Base-by-base conservation (phyloP, 2,888 invertebrate species). In the Nemapogon koenigi region DNA sequence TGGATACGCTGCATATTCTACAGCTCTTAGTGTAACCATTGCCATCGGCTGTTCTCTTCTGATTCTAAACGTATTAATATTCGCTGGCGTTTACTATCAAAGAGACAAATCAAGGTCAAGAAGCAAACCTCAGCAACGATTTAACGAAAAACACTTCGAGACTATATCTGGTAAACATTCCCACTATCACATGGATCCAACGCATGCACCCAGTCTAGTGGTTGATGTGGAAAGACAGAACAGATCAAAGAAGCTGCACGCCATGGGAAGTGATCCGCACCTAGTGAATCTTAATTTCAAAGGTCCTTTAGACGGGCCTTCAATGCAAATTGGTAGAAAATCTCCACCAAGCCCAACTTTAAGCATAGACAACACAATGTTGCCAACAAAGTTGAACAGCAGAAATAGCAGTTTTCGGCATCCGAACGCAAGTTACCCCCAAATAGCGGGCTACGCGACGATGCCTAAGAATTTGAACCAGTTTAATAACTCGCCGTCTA, bases 21-120 rank as follows among this genome's bases (percentile, higher is more conserved):
- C 89, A 0, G 89, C 89, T 1, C 66, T 90, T 22, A 87, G 88
- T 53, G 88, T 90, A 1, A 90, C 90, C 2, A 89, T 91, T 43
- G 90, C 90, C 10, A 89, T 91, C 35, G 91, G 91, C 6, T 90
- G 91, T 57, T 89, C 90, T 0, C 69, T 93, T 38, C 78, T 92
- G 36, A 89, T 91, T 48, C 75, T 92, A 18, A 92, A 92, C 67
- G 88, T 91, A 36, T 72, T 92, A 28, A 90, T 92, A 53, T 91
- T 91, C 58, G 91, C 90, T 36, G 90, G 90, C 2, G 89, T 92
- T 6, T 92, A 91, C 63, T 91, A 91, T 60, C 91, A 92, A 60
- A 62, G 87, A 37, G 88, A 88, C 53, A 89, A 90, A 66, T 88
- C 89, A 35, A 79, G 88, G 49, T 73, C 75, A 2, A 58, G 73